phyloP scores from a whole-genome alignment of 2,113 vertebrate species.

The Megaceryle torquata region DNA sequence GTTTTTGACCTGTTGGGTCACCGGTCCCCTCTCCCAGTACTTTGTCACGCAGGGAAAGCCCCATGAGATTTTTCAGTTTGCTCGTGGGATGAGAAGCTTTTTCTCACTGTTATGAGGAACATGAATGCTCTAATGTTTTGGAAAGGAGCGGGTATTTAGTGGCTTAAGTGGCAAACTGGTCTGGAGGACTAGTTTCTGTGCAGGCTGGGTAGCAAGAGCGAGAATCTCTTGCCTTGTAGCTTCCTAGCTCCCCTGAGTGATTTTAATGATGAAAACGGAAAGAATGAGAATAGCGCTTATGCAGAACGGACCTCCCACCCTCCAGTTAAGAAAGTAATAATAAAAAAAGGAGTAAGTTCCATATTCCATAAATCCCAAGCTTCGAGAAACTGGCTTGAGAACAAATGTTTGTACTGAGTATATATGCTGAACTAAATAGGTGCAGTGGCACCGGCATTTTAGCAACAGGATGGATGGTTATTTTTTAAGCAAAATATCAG shows the following conservation, averaged over 20 bases:
- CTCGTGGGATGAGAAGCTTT: background rate
- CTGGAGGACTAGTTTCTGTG: background rate
- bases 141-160: background rate
- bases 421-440: background rate
- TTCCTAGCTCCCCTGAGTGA: background rate
- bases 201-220: background rate
- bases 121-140: background rate
- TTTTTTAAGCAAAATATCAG: background rate
- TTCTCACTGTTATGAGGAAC: background rate
- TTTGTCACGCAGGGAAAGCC: background rate
- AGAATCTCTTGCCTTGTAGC: background rate
- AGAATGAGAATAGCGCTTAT: background rate
- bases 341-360: background rate
- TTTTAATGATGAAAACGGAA: background rate
- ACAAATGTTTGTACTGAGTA: background rate
- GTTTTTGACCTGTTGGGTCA: background rate
- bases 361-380: background rate
- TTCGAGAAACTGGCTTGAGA: background rate
- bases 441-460: accelerated
- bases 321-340: background rate
- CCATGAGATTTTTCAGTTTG: background rate
- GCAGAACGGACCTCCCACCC: accelerated
- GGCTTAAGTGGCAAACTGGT: background rate
- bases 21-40: background rate
- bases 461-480: background rate